phyloP scores from a whole-genome alignment of 1,140 invertebrate species.

The Drosophila ficusphila region DNA sequence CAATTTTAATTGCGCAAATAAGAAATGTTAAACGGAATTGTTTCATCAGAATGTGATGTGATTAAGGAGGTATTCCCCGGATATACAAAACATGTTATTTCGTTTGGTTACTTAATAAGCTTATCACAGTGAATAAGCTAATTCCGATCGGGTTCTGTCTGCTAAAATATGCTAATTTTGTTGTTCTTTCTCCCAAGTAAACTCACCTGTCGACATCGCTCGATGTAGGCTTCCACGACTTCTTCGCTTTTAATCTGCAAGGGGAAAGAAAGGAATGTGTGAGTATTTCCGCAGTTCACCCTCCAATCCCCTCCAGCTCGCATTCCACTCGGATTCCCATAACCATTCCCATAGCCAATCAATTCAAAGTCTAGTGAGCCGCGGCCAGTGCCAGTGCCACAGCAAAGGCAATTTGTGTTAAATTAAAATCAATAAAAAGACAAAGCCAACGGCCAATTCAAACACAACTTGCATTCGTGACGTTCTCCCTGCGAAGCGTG shows the following conservation, averaged over 20 bases:
- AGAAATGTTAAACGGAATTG: too few relatives aligned
- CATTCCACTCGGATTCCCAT: constrained; percentile 36
- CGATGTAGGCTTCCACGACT: constrained; percentile 88
- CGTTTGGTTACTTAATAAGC: too few relatives aligned
- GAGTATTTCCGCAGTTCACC: constrained; percentile 37
- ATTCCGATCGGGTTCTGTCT: background rate
- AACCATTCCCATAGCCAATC: constrained; percentile 7
- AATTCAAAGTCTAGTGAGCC: constrained; percentile 33
- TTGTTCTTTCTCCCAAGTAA: background rate
- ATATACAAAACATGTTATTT: too few relatives aligned
- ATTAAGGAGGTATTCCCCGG: too few relatives aligned
- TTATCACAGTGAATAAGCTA: background rate
- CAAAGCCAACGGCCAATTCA: constrained; percentile 9
- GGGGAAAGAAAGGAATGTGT: constrained; percentile 12
- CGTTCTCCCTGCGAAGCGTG: constrained; percentile 13
- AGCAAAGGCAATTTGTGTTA: constrained; percentile 65
- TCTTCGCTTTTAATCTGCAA: constrained; percentile 86
- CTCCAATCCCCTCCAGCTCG: background rate
- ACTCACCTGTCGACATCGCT: constrained; percentile 85
- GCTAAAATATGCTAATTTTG: background rate
- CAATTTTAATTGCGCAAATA: too few relatives aligned
- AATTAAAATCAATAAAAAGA: constrained; percentile 78
- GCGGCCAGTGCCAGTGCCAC: constrained; percentile 15
- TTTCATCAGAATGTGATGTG: too few relatives aligned
- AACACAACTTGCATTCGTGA: constrained; percentile 34